phyloP scores from a whole-genome alignment of 2,113 vertebrate genomes.

The Progne subis region DNA sequence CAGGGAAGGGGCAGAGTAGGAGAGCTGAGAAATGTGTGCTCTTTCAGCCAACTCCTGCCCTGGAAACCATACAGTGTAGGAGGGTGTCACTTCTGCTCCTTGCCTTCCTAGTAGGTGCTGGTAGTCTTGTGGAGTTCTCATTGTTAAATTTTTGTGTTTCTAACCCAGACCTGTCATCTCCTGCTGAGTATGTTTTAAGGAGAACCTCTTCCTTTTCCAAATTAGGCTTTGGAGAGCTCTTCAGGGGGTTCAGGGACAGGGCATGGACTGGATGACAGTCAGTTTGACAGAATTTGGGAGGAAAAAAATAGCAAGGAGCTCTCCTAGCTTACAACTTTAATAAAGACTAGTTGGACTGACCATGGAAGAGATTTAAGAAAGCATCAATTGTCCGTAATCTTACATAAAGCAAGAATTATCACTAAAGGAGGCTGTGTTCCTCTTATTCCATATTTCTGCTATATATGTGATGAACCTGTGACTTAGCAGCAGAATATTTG shows the following conservation, averaged over 20 bases:
- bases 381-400: not conserved
- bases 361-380: not conserved
- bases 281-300: not conserved
- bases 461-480: rapidly evolving
- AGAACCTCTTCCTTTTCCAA: not conserved
- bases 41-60: not conserved
- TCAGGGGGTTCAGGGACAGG: not conserved
- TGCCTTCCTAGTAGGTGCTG: not conserved
- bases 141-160: not conserved
- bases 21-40: not conserved
- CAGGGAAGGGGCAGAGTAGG: not conserved
- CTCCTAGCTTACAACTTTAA: not conserved
- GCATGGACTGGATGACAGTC: not conserved
- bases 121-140: not conserved
- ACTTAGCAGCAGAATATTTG: not conserved
- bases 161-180: not conserved
- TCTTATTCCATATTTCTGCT: not conserved
- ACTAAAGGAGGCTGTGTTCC: not conserved
- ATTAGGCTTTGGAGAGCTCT: not conserved
- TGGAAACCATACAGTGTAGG: not conserved
- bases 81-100: not conserved
- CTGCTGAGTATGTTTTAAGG: not conserved
- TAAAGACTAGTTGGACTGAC: not conserved
- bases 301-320: not conserved
- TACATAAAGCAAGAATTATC: not conserved